Evolutionary conservation across 2,113 vertebrate species (phyloP), one percentile per base, ranked within the genome.

Genomic region (Crotalus horridus): DNA sequence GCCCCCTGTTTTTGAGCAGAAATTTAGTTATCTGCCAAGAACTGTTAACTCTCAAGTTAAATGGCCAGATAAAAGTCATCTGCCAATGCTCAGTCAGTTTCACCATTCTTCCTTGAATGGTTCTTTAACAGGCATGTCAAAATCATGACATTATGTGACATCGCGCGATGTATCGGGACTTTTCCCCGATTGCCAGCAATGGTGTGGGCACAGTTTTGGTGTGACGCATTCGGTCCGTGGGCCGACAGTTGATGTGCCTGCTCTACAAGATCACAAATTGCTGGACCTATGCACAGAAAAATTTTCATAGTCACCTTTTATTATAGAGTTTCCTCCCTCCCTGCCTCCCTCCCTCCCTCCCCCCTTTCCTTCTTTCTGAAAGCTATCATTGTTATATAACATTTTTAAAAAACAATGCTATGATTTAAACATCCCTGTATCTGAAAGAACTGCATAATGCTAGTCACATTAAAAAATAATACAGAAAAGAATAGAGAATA

Each of bases 11-110:
- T 51, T 33, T 33, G 0, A 1, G 87, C 24, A 85, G 5, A 2
- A n/a, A 89, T 85, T 46, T 0, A 0, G 20, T 0, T 48, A 20
- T 1, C 64, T 93, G 53, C 13, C 59, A 91, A n/a, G 24, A 29
- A 9, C 81, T 1, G 33, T 53, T 56, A 0, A 15, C 29, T 51
- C 24, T 12, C 61, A 85, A 39, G 29, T 11, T 6, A 21, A 8
- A 3, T 43, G 43, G 85, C 0, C 0, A 0, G n/a, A 69, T 26
- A 56, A 43, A 15, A 4, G 7, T 46, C 51, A 39, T 13, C 6
- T 39, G 39, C 1, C 48, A 0, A 0, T 7, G 1, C 4, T 46
- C 0, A 12, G 26, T 17, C n/a, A 20, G 69, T 74, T 74, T n/a
- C 15, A 74, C 6, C 2, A 20, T 20, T 33, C n/a, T 74, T 33